phyloP scores from a whole-genome alignment of 2,113 vertebrate species.

The Thalassoma bifasciatum region DNA sequence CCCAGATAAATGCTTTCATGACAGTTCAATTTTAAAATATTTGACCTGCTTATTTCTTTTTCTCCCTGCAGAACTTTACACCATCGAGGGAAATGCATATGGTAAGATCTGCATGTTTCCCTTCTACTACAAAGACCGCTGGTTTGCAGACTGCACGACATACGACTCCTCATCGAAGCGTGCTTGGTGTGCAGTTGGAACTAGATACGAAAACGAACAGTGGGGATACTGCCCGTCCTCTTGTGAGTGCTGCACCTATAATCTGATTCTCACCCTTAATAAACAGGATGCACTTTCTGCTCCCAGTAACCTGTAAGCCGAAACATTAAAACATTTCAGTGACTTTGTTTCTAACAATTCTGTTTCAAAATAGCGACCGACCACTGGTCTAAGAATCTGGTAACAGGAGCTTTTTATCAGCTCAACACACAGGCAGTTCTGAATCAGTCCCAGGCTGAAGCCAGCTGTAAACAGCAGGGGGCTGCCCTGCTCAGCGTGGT shows the following conservation, averaged over 20 bases:
- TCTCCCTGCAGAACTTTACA: conserved; percentile 85
- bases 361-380: conserved; percentile 69
- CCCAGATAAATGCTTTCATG: too few species aligned
- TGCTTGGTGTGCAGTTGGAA: conserved; percentile 89
- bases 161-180: conserved; percentile 80
- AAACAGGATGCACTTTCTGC: background rate
- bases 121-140: conserved; percentile 87
- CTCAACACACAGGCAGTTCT: conserved; percentile 86
- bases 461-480: conserved; percentile 92
- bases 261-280: background rate
- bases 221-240: conserved; percentile 91
- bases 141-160: conserved; percentile 89
- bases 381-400: conserved; percentile 85
- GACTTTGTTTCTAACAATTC: background rate
- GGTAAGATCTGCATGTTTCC: conserved; percentile 93
- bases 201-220: conserved; percentile 80
- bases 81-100: conserved; percentile 88
- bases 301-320: background rate
- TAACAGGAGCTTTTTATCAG: conserved; percentile 88
- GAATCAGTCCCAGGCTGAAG: conserved; percentile 90
- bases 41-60: background rate
- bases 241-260: conserved; percentile 81
- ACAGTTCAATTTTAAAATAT: background rate
- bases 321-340: background rate
- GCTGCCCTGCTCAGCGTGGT: conserved; percentile 87